Conservation (phyloP, 2,888 invertebrate genomes). For the Drosophila maculinotata region DNA sequence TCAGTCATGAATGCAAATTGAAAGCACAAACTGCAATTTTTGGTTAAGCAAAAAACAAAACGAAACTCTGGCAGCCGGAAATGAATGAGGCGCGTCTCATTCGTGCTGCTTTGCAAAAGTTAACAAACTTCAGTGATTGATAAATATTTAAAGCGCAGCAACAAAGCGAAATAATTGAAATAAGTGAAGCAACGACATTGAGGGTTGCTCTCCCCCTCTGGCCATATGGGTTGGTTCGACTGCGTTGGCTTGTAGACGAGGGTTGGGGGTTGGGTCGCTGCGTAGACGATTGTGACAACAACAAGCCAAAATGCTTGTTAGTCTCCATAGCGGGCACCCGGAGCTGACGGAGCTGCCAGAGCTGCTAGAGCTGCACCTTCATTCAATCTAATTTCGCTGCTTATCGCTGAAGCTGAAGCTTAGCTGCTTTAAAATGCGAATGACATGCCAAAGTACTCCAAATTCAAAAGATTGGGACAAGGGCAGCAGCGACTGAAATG, state of each 20-base stretch:
- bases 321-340: constrained; percentile 39
- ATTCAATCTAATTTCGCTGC: constrained; percentile 80
- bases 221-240: constrained; percentile 2
- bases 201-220: constrained; percentile 49
- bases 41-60: constrained; percentile 1
- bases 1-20: constrained; percentile 68
- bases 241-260: background rate
- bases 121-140: constrained; percentile 85
- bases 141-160: constrained; percentile 85
- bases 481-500: constrained; percentile 53
- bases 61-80: constrained; percentile 36
- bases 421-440: constrained; percentile 82
- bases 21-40: constrained; percentile 66
- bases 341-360: constrained; percentile 4
- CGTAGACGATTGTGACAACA: constrained; percentile 65
- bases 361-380: constrained; percentile 64
- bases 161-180: constrained; percentile 85
- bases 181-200: constrained; percentile 83
- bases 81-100: constrained; percentile 40
- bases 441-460: constrained; percentile 82
- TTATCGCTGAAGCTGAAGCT: constrained; percentile 78
- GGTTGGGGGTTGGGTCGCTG: constrained; percentile 20
- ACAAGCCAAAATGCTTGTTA: constrained; percentile 68
- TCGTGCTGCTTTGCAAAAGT: constrained; percentile 63
- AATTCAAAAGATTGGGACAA: constrained; percentile 72